Percentiles rank a stretch among this genome's conserved stretches.
Evolutionary conservation across 2,888 invertebrate species (phyloP).

Genomic region (Drosophila merina): DNA sequence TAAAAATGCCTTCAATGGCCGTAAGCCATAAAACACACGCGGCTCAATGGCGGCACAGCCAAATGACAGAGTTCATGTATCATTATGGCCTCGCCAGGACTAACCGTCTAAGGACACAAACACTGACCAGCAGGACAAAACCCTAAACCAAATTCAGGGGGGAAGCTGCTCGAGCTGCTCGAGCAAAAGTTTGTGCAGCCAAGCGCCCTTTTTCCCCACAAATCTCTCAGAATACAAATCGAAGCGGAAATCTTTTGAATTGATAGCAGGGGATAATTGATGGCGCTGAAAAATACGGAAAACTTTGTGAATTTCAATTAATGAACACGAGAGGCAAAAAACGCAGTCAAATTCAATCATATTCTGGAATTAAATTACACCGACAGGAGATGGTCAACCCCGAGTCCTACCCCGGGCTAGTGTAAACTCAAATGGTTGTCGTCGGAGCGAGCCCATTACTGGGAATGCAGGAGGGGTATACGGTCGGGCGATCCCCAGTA

Average conservation of each 20-base stretch:
- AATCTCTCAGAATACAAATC: constrained; percentile 7
- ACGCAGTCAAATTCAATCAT: constrained; percentile 33
- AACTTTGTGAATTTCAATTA: constrained; percentile 36
- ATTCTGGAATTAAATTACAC: constrained; percentile 41
- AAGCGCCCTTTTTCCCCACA: neutral
- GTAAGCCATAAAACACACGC: constrained; percentile 74
- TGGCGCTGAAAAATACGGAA: constrained; percentile 18
- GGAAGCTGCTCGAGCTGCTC: neutral
- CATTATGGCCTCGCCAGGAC: constrained; percentile 64
- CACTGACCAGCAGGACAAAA: constrained; percentile 37
- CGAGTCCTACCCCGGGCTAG: neutral
- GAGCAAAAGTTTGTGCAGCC: constrained; percentile 10
- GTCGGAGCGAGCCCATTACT: constrained; percentile 53
- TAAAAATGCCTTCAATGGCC: constrained; percentile 68
- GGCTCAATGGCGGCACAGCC: constrained; percentile 60
- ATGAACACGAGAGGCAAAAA: constrained; percentile 14
- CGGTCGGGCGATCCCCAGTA: constrained; percentile 1
- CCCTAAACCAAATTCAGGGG: constrained; percentile 8
- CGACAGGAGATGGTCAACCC: neutral
- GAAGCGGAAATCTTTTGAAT: constrained; percentile 1
- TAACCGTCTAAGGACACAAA: constrained; percentile 28
- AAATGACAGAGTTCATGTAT: constrained; percentile 71
- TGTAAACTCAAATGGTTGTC: constrained; percentile 36
- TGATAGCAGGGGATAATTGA: constrained; percentile 3
- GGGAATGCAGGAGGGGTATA: constrained; percentile 5